Percentiles rank a stretch among this genome's conserved stretches.
phyloP scores from a whole-genome alignment of 2,888 invertebrate genomes.

The Nymphalis c-album region DNA sequence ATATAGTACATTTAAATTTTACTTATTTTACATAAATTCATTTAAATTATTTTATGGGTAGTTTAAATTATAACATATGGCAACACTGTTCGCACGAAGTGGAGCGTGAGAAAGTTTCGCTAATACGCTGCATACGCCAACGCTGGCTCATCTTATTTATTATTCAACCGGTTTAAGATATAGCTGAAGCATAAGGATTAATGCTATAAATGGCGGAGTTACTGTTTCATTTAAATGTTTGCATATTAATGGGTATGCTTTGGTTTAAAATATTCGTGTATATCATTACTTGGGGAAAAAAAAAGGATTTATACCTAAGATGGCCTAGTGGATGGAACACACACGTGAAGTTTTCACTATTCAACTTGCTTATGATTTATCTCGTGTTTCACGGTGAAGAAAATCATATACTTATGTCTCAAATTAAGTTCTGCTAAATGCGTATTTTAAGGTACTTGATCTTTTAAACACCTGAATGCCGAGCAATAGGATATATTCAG shows the following conservation, averaged over 20 bases:
- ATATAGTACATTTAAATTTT: neutral
- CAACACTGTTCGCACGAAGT: slow-evolving; percentile 11
- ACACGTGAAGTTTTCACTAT: no score
- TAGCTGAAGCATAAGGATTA: slow-evolving; percentile 16
- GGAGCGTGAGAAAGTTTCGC: slow-evolving; percentile 33
- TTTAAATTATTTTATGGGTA: neutral
- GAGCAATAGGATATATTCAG: no score
- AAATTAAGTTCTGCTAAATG: no score
- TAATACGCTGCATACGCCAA: slow-evolving; percentile 25
- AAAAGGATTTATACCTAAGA: no score
- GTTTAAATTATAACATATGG: slow-evolving; percentile 4
- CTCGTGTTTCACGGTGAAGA: no score
- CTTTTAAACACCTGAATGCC: no score
- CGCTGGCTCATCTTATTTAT: slow-evolving; percentile 17
- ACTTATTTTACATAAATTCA: neutral
- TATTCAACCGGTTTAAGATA: slow-evolving; percentile 21
- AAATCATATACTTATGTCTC: no score
- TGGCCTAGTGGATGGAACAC: no score
- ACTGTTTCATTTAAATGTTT: neutral
- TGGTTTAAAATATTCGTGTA: neutral
- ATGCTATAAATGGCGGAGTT: neutral
- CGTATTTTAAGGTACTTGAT: no score
- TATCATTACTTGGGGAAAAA: neutral
- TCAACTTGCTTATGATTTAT: no score
- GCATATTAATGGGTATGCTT: neutral